Base-by-base conservation (phyloP, 2,888 invertebrate genomes). In the Allacma fusca region DNA sequence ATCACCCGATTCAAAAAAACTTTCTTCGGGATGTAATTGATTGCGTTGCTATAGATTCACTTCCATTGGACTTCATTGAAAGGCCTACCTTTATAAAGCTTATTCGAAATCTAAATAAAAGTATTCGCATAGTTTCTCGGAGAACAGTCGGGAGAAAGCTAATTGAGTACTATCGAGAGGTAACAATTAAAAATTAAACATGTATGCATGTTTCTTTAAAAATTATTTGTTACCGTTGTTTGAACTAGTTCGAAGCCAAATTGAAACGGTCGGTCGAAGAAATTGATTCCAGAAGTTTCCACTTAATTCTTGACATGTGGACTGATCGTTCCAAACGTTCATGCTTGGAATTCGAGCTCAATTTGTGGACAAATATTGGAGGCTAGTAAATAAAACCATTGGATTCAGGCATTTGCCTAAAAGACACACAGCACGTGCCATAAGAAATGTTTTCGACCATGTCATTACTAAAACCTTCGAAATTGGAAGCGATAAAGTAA, bases 391-490 rank as follows among this genome's bases (percentile, higher is more conserved):
- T 34, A 7, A 29, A 2, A 29, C 26, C 9, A 7, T 68, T 19
- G 68, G n/a, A 28, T 68, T 68, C n/a, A 5, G 68, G 1, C 68
- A 68, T 34, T 68, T 68, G 28, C 34, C 68, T 1, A n/a, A 68
- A 29, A 28, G 34, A 19, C 68, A 68, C n/a, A 68, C 29, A 9
- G 68, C 9, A 34, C 28, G 4, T n/a, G 7, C n/a, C 40, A 68
- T 68, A 13, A 5, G 68, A 34, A 68, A 68, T n/a, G 1, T 28
- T n/a, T 68, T 68, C 34, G 7, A 28, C 5, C 7, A 28, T 13
- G 68, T 68, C 2, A 16, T 68, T 4, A 34, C 24, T 16, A 21
- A 28, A 16, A 68, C 34, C 1, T 29, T 68, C 7, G 16, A n/a
- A 28, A 68, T 68, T n/a, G 5, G 40, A 40, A 40, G n/a, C n/a